Base-by-base conservation (phyloP, 2,888 invertebrate species). In the Drosophila pullipes region DNA sequence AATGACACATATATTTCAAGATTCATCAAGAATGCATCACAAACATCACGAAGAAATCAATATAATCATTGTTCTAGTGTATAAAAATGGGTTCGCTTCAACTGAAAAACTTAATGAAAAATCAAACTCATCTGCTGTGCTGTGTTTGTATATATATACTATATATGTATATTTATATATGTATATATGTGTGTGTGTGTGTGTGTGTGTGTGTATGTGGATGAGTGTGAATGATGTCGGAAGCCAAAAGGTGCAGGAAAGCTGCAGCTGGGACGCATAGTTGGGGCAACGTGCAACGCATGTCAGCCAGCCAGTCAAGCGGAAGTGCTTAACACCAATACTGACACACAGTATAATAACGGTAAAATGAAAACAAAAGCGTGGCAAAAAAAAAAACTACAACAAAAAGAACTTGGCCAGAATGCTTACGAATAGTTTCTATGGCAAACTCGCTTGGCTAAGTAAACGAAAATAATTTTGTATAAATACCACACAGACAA, bases 261-360 rank as follows among this genome's bases (percentile, higher is more conserved):
- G 67, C 58, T 80, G 78, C 70, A 68, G 69, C 47, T 76, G 35
- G 16, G 5, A 39, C 28, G n/a, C n/a, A n/a, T 57, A 13, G 28
- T 13, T 55, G 55, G 18, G 37, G 37, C 37, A 11, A 10, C 37
- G 55, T 53, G 74, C 39, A 87, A 74, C 73, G 88, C 90, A 89
- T 87, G 90, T 84, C 85, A 89, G 89, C 49, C 60, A 49, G 71
- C 77, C 85, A 79, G 77, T 75, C 90, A 76, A 77, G 69, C 83
- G 89, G 90, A 90, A 89, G 78, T 82, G 80, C 90, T 87, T 87
- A 88, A 74, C 83, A 89, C 78, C 72, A 87, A 82, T 76, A 79
- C 84, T 64, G 54, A n/a, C 28, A 50, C 58, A 58, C 50, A 30
- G 59, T 47, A 61, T 66, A 76, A 73, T 68, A 69, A 74, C 35